phyloP scores from a whole-genome alignment of 2,888 invertebrate species.

The Apodemia hepburni region DNA sequence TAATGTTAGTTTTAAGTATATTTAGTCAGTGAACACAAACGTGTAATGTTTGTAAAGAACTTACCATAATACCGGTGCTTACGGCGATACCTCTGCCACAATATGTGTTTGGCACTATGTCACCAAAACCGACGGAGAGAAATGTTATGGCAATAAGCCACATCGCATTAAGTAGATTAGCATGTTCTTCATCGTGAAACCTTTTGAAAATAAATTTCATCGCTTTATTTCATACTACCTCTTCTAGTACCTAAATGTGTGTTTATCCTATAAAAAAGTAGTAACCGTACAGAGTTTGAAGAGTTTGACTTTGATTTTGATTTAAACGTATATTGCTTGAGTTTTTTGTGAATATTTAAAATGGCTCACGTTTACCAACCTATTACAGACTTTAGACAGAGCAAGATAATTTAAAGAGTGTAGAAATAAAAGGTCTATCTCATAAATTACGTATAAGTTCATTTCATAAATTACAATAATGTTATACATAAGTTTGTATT shows the following conservation, averaged over 20 bases:
- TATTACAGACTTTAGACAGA: slow-evolving; percentile 49
- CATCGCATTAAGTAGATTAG: slow-evolving; percentile 99
- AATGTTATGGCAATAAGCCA: slow-evolving; percentile 99
- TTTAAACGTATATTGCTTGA: slow-evolving; percentile 45
- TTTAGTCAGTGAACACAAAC: slow-evolving; percentile 70
- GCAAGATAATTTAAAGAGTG: slow-evolving; percentile 43
- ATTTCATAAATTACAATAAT: no score
- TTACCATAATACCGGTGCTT: slow-evolving; percentile 99
- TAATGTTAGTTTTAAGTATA: slow-evolving; percentile 5
- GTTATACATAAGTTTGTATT: no score
- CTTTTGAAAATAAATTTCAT: slow-evolving; percentile 82
- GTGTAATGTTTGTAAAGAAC: slow-evolving; percentile 67
- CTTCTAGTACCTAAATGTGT: slow-evolving; percentile 27
- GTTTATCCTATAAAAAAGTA: slow-evolving; percentile 41
- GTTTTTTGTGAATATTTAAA: slow-evolving; percentile 65
- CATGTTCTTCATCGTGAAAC: slow-evolving; percentile 99
- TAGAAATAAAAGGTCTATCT: background rate
- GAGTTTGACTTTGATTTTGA: slow-evolving; percentile 78
- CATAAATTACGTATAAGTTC: background rate
- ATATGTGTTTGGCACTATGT: slow-evolving; percentile 99
- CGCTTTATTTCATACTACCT: slow-evolving; percentile 51
- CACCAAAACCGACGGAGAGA: slow-evolving; percentile 99
- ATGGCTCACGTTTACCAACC: slow-evolving; percentile 78
- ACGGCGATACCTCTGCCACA: slow-evolving; percentile 99
- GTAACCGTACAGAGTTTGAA: slow-evolving; percentile 47